A percentile compares a stretch with the other conserved stretches of the same genome.
Evolutionary conservation across 1,140 invertebrate genomes (phyloP).

Genomic region (Leptinotarsa texana): DNA sequence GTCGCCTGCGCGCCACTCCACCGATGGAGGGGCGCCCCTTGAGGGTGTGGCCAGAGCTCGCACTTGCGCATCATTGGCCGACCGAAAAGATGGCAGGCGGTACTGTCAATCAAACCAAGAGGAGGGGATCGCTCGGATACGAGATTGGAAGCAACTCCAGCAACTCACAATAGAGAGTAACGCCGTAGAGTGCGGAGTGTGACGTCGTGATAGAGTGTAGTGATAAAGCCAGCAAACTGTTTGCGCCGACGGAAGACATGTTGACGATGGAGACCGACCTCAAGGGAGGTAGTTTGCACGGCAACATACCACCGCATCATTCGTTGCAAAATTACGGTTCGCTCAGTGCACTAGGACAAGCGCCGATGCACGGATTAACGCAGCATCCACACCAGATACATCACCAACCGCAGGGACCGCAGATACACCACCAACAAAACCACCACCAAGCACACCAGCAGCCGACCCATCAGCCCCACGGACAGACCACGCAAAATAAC

Average conservation of each 20-base stretch:
- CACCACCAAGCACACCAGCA: conserved; percentile 56
- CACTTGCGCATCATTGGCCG: conserved; percentile 46
- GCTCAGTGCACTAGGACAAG: conserved; percentile 68
- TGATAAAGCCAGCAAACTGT: conserved; percentile 54
- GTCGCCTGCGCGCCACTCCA: conserved; percentile 32
- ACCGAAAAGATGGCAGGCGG: conserved; percentile 51
- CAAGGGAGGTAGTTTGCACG: conserved; percentile 80
- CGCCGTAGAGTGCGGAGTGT: conserved; percentile 45
- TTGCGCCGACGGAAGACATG: conserved; percentile 65
- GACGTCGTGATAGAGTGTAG: conserved; percentile 36
- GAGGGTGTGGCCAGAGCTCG: conserved; percentile 28
- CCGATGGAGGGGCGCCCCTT: conserved; percentile 25
- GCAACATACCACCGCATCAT: conserved; percentile 80
- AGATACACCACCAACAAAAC: conserved; percentile 61
- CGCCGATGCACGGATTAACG: conserved; percentile 62
- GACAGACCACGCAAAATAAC: conserved; percentile 50
- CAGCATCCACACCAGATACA: conserved; percentile 63
- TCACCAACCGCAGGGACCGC: conserved; percentile 62
- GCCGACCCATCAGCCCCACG: conserved; percentile 41
- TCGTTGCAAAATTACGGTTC: conserved; percentile 69
- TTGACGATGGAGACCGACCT: conserved; percentile 87
- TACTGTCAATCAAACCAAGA: conserved; percentile 50
- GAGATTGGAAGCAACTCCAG: conserved; percentile 37
- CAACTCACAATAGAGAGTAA: conserved; percentile 50
- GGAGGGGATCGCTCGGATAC: conserved; percentile 46